Conservation (phyloP, 2,888 invertebrate species). For the Dryococelus australis region DNA sequence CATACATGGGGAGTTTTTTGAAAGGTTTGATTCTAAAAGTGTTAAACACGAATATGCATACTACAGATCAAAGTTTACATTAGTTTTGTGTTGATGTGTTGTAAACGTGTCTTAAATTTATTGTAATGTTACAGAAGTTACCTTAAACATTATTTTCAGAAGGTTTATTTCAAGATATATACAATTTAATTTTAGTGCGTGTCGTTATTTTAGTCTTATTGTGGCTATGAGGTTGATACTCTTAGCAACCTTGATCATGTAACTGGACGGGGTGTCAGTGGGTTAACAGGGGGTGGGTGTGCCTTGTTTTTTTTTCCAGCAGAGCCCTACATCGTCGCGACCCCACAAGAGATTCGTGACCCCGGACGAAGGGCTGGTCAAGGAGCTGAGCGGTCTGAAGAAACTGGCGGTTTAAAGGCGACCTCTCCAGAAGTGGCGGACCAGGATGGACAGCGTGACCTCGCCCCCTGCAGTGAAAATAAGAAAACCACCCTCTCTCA, state of each 20-base stretch:
- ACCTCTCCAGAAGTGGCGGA: not conserved
- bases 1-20: no score
- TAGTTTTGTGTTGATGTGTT: no score
- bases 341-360: conserved; percentile 72
- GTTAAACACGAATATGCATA: no score
- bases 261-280: not conserved
- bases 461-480: not conserved
- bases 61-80: no score
- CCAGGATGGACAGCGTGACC: not conserved
- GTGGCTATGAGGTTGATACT: no score
- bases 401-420: conserved; percentile 63
- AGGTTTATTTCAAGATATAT: no score
- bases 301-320: not conserved
- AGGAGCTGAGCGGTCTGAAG: conserved; percentile 70
- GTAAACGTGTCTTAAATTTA: no score
- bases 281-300: not conserved
- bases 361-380: conserved; percentile 68
- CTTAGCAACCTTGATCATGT: not conserved
- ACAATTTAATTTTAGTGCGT: no score
- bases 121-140: no score
- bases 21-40: no score
- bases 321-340: conserved; percentile 52
- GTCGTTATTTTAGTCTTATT: no score
- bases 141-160: no score
- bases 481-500: not conserved